Base-by-base conservation (phyloP, 2,113 vertebrate genomes). In the Pithys albifrons region DNA sequence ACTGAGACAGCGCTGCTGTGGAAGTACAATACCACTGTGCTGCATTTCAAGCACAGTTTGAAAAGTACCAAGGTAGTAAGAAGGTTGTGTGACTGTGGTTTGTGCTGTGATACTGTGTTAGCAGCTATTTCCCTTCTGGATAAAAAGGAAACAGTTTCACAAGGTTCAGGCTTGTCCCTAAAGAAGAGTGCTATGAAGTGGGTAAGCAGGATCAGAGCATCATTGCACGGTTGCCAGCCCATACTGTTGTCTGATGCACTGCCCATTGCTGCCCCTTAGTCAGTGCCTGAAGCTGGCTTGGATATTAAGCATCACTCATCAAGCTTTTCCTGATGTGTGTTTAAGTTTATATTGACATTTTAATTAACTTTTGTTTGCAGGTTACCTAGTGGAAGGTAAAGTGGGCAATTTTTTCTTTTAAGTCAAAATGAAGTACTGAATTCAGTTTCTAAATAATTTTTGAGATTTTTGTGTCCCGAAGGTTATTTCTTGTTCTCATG, bases 31-130 rank as follows among this genome's bases (percentile, higher is more conserved):
- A 49, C 15, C 33, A 20, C 19, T 9, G 35, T 79, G 65, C 37
- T 88, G 19, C 4, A 1, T 70, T 81, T 74, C 35, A 61, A 65
- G 43, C 54, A 25, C 25, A 23, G n/a, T 73, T 73, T 57, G 65
- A 29, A 71, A 93, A 67, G n/a, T n/a, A 48, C 52, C 16, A 22
- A 37, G 57, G 10, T 12, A 24, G 6, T 51, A 29, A 52, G 52
- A 55, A 66, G 17, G 12, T 62, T 70, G 37, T n/a, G 35, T 67
- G 54, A 27, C 28, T 74, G 2, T 25, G 37, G 14, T 81, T 88
- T 67, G 31, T 4, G 1, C 4, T 75, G 9, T 23, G 54, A 14
- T 1, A 0, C 25, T 59, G 3, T 5, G 2, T 69, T 52, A 75
- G 28, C 2, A 2, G 20, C 3, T 2, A 7, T 81, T 24, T 81